Evolutionary conservation across 2,797 vertebrate species (phyloP).

Genomic region (Sebastes vulpes): DNA sequence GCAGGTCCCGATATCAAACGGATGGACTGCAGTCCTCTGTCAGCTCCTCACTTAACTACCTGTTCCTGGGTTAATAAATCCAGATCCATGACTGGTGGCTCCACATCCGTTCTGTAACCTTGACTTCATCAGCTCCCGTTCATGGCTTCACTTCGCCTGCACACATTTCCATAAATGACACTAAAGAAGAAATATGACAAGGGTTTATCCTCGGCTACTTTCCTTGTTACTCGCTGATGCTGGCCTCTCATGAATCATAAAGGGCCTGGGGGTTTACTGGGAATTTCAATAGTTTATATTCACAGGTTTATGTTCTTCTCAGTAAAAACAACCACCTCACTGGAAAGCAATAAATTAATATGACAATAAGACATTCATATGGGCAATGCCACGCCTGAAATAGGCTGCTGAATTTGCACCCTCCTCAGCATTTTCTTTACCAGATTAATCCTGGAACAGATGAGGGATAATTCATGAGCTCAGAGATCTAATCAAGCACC

Average conservation of each 20-base stretch:
- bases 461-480: conserved; percentile 2
- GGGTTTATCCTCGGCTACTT: conserved; percentile 44
- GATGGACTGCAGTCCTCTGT: conserved; percentile 7
- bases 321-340: conserved; percentile 21
- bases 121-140: conserved; percentile 55
- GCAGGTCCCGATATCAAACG: not conserved
- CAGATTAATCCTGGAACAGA: conserved; percentile 26
- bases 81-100: conserved; percentile 45
- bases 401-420: not conserved
- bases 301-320: conserved; percentile 39
- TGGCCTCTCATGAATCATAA: conserved; percentile 58
- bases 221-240: not conserved
- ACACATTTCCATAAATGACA: conserved; percentile 75
- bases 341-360: conserved; percentile 29
- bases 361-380: not conserved
- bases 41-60: conserved; percentile 21
- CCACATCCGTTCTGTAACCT: conserved; percentile 39
- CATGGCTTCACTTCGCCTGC: conserved; percentile 38
- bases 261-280: not conserved
- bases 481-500: conserved; percentile 24
- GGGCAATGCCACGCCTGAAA: not conserved
- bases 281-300: conserved; percentile 23
- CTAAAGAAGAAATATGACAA: conserved; percentile 66
- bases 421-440: conserved; percentile 2
- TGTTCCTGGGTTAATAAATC: conserved; percentile 59